Evolutionary conservation across 2,888 invertebrate genomes (phyloP).

Genomic region (Sisyra nigra): DNA sequence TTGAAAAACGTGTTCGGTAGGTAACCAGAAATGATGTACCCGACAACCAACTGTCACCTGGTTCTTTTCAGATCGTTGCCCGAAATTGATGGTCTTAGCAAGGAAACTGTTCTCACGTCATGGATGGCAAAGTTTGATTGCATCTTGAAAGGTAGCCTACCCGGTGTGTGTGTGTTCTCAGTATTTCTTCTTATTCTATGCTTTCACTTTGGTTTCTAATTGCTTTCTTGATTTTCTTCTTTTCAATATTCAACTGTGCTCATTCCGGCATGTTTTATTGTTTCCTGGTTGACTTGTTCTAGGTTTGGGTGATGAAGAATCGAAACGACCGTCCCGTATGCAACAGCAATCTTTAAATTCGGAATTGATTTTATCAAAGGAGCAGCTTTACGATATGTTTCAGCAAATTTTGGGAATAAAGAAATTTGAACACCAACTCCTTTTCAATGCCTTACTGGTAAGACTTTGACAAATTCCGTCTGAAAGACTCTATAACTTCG

Average conservation of each 20-base stretch:
- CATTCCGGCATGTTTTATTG: not conserved
- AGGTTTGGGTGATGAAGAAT: slow-evolving; percentile 68
- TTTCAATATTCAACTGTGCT: not conserved
- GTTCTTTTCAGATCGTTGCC: slow-evolving; percentile 65
- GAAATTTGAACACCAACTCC: slow-evolving; percentile 98
- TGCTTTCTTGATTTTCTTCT: not conserved
- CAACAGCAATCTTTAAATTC: slow-evolving; percentile 83
- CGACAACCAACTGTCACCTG: not conserved
- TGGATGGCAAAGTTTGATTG: slow-evolving; percentile 99
- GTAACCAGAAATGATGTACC: slow-evolving; percentile 6
- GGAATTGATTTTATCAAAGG: slow-evolving; percentile 92
- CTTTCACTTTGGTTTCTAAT: not conserved
- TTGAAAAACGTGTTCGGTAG: slow-evolving; percentile 92
- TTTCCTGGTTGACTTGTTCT: not conserved
- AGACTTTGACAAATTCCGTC: slow-evolving; percentile 13
- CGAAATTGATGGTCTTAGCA: slow-evolving; percentile 97
- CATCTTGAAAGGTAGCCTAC: slow-evolving; percentile 68
- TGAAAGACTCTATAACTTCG: no score
- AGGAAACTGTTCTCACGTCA: slow-evolving; percentile 95
- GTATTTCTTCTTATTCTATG: not conserved
- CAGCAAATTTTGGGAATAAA: slow-evolving; percentile 97
- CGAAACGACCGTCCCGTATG: slow-evolving; percentile 71
- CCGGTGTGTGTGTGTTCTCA: slow-evolving; percentile 7
- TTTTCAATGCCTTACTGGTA: slow-evolving; percentile 95
- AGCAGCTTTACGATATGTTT: slow-evolving; percentile 99